Base-by-base conservation (phyloP, 1,140 invertebrate species). In the Phenacoccus solenopsis region DNA sequence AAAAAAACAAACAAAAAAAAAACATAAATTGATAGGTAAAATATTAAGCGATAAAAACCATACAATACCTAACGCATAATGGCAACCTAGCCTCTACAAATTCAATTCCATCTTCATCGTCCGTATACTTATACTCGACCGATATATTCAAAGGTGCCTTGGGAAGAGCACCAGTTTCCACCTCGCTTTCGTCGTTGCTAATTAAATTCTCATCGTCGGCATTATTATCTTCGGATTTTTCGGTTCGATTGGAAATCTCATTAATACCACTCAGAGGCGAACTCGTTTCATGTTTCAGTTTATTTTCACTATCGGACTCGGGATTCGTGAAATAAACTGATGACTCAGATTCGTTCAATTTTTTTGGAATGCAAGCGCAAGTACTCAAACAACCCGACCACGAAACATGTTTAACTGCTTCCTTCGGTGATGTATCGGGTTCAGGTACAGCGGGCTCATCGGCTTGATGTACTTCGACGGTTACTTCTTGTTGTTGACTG, bases 51-150 rank as follows among this genome's bases (percentile, higher is more conserved):
- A n/a, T n/a, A n/a, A n/a, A n/a, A n/a, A n/a, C n/a, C n/a, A 59
- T 59, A 22, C 56, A 59, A 24, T 64, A 64, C 59, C 59, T 64
- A 25, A 9, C 4, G 25, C 59, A 25, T 25, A 64, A 64, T 4
- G 59, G 59, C 25, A 64, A 76, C 75, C 86, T 82, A 64, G 84
- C 86, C 77, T 91, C 89, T 73, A 87, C 83, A 24, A 91, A 82
- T 56, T 84, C 81, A 0, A 90, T 78, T 56, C 86, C 85, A 73
- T 89, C 83, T 68, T 89, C 86, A 70, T 79, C 78, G 78, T 91
- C 88, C 57, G 86, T 83, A 76, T 90, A 89, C 68, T 86, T 87
- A 73, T 90, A 91, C 70, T 89, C 85, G 76, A 90, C 89, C 21
- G 87, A 83, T 24, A 87, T 78, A 74, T 79, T 85, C 0, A 84